A percentile compares a stretch with the other conserved stretches of the same genome.
phyloP scores from a whole-genome alignment of 2,888 invertebrate genomes.

The Campopleginae sp. region DNA sequence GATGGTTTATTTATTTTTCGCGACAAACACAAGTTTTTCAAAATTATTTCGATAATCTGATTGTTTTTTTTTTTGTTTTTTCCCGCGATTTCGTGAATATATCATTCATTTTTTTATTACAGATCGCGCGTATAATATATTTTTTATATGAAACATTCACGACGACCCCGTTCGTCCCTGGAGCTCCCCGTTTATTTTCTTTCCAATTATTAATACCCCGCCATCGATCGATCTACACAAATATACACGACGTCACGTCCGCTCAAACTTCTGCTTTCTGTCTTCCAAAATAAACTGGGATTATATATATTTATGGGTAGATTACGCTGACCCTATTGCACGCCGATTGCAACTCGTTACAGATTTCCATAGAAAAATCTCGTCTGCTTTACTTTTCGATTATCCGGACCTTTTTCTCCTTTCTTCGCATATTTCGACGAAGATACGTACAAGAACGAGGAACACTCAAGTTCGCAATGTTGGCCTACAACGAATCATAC shows the following conservation, averaged over 20 bases:
- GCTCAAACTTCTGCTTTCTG: slow-evolving; percentile 13
- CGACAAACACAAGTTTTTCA: too few species aligned
- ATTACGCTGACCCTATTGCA: not conserved
- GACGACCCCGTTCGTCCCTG: not conserved
- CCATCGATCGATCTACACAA: not conserved
- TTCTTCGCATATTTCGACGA: slow-evolving; percentile 21
- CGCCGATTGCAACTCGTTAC: slow-evolving; percentile 13
- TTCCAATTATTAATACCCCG: slow-evolving; percentile 12
- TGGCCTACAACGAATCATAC: too few species aligned
- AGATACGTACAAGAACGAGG: not conserved
- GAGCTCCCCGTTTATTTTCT: slow-evolving; percentile 6
- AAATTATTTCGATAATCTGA: too few species aligned
- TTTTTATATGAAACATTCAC: not conserved
- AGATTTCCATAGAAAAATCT: slow-evolving; percentile 9
- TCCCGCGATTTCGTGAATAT: not conserved
- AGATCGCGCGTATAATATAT: not conserved
- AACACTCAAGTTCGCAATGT: too few species aligned
- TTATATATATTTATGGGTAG: not conserved
- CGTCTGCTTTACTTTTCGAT: slow-evolving; percentile 17
- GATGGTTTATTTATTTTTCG: too few species aligned
- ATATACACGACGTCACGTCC: not conserved
- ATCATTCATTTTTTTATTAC: not conserved
- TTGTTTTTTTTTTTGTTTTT: not conserved
- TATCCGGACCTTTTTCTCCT: slow-evolving; percentile 34
- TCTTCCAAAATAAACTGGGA: slow-evolving; percentile 6